These are phyloP conservation scores for Sebastes steindachneri DNA, from an alignment of 2,797 vertebrate species.

Conservation along the genomic window DNA sequence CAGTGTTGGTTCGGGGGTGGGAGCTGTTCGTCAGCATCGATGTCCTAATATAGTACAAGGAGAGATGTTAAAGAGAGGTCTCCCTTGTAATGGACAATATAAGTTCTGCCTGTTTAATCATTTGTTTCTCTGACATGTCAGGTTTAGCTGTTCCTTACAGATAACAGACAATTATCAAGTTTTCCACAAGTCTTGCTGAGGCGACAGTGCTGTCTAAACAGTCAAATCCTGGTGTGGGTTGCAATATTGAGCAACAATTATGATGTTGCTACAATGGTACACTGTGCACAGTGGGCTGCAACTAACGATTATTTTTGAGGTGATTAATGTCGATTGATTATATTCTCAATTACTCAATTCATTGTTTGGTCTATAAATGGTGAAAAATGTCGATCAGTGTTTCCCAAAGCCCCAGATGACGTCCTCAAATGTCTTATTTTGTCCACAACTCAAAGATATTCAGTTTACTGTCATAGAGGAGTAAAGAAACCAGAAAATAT, in stretches of 20 bases:
- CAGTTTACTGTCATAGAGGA: too few species aligned
- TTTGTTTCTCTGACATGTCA: background rate
- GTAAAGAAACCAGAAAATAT: too few species aligned
- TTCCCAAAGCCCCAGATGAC: too few species aligned
- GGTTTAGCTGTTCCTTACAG: background rate
- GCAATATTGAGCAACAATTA: conserved; percentile 6
- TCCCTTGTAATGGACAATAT: background rate
- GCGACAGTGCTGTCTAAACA: conserved; percentile 1
- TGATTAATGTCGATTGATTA: too few species aligned
- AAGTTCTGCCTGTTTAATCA: background rate
- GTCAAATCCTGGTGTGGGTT: conserved; percentile 1
- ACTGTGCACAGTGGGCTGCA: background rate
- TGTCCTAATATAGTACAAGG: background rate
- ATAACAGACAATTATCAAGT: background rate
- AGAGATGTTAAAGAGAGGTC: background rate
- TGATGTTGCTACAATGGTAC: background rate
- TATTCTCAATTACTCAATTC: too few species aligned
- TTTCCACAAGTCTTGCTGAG: background rate
- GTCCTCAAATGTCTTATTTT: too few species aligned
- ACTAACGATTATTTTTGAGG: too few species aligned
- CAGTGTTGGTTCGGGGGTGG: background rate
- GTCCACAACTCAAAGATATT: too few species aligned
- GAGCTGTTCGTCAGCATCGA: background rate
- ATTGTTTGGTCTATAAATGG: too few species aligned
- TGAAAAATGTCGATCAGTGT: too few species aligned